phyloP scores from a whole-genome alignment of 2,888 invertebrate species.

The Euspilapteryx auroguttella region DNA sequence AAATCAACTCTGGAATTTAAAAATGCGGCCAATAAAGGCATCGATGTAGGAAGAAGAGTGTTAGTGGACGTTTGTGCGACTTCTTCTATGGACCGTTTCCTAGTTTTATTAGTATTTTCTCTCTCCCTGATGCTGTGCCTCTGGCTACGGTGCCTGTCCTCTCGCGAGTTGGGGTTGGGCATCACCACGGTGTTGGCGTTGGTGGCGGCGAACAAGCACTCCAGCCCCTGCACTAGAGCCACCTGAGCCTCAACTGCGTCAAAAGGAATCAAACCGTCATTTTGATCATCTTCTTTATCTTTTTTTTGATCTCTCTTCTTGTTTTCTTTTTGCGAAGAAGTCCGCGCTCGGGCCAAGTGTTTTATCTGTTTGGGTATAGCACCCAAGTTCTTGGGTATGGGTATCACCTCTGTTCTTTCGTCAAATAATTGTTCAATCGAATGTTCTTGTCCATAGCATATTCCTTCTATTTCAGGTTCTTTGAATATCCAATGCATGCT shows the following conservation, averaged over 20 bases:
- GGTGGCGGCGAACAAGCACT: constrained; percentile 50
- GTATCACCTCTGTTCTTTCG: constrained; percentile 21
- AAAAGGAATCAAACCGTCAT: constrained; percentile 38
- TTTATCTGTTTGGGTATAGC: constrained; percentile 71
- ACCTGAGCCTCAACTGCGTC: constrained; percentile 57
- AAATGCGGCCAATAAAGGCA: constrained; percentile 66
- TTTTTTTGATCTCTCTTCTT: constrained; percentile 50
- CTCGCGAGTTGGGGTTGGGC: constrained; percentile 42
- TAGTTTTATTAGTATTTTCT: constrained; percentile 38
- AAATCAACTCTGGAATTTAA: constrained; percentile 63
- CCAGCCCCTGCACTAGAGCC: constrained; percentile 58
- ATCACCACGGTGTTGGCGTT: constrained; percentile 52
- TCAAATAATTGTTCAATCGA: background rate
- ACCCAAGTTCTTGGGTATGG: constrained; percentile 66
- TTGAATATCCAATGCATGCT: constrained; percentile 54
- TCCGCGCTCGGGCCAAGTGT: constrained; percentile 54
- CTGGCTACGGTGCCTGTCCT: constrained; percentile 33
- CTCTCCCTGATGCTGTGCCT: constrained; percentile 46
- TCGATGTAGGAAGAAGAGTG: constrained; percentile 65
- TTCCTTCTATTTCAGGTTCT: constrained; percentile 15
- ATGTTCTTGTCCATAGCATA: constrained; percentile 4
- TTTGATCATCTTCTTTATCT: constrained; percentile 43
- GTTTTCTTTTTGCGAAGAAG: constrained; percentile 62
- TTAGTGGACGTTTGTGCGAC: constrained; percentile 68
- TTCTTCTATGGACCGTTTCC: constrained; percentile 59